Base-by-base conservation (phyloP, 2,113 vertebrate genomes). In the Leucopsar rothschildi region DNA sequence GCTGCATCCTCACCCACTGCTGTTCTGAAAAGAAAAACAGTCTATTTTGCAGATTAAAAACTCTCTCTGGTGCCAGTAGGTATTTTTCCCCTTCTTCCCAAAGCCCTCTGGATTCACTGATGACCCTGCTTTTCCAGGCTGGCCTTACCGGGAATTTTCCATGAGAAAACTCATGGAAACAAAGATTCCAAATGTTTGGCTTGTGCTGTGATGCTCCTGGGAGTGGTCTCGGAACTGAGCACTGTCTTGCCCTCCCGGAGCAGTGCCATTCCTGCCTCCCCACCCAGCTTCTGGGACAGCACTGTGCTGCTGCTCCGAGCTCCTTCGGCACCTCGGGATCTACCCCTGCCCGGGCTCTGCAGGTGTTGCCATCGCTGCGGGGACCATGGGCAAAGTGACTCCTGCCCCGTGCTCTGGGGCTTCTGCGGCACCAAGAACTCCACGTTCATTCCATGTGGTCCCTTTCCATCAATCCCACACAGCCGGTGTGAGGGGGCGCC, bases 281-380 rank as follows among this genome's bases (percentile, higher is more conserved):
- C 49, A 10, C 8, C 39, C 73, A 29, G 23, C 22, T 6, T 11
- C 39, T 37, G 64, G 49, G 44, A 60, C 25, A 33, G 31, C 1
- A 0, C 20, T 19, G 40, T 27, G 33, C 65, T 27, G 20, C n/a
- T 24, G 33, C 24, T 21, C 14, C 0, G 0, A 85, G 55, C 64
- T 73, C 21, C 0, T 69, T n/a, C 8, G 45, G 45, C 29, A 28
- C 65, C 45, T 33, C 0, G 0, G 6, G 11, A 50, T 15, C 42
- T 4, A 2, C 0, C n/a, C 50, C 50, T 61, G 70, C 29, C 39
- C 16, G 29, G 21, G 11, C 29, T 73, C 33, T 69, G 37, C 35
- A 31, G 21, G 15, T 16, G 3, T 49, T 17, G 35, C 56, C 71
- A 5, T 64, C 0, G 0, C 50, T 60, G 82, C 3, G 0, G 20